phyloP scores from a whole-genome alignment of 2,888 invertebrate species.

The Fissipunctia ypsillon region DNA sequence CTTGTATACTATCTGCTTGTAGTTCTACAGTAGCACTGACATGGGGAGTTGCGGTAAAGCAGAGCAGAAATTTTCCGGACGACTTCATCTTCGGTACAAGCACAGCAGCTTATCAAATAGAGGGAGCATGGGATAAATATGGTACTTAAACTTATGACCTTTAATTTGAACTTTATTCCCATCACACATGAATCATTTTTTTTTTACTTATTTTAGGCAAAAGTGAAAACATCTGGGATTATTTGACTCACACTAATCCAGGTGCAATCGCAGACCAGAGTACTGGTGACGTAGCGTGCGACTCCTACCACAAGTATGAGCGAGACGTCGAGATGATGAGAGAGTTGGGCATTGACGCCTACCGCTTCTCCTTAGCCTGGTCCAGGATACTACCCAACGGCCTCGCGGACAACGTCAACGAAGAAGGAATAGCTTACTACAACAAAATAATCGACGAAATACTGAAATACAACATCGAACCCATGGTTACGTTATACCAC shows the following conservation, averaged over 20 bases:
- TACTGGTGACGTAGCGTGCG: slow-evolving; percentile 91
- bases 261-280: slow-evolving; percentile 73
- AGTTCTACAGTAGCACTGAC: slow-evolving; percentile 41
- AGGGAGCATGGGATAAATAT: slow-evolving; percentile 70
- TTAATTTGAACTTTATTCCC: background rate
- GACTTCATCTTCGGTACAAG: slow-evolving; percentile 68
- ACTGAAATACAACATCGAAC: slow-evolving; percentile 90
- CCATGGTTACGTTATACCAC: slow-evolving; percentile 90
- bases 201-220: slow-evolving; percentile 64
- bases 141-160: slow-evolving; percentile 43
- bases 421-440: slow-evolving; percentile 92
- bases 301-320: slow-evolving; percentile 90
- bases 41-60: slow-evolving; percentile 34
- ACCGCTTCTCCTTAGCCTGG: slow-evolving; percentile 91
- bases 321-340: slow-evolving; percentile 87
- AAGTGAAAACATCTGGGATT: slow-evolving; percentile 78
- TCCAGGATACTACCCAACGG: slow-evolving; percentile 91
- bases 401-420: slow-evolving; percentile 85
- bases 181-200: background rate
- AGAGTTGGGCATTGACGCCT: slow-evolving; percentile 84
- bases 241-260: slow-evolving; percentile 72
- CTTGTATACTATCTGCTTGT: background rate
- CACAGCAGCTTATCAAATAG: slow-evolving; percentile 70
- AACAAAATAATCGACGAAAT: slow-evolving; percentile 91
- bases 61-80: slow-evolving; percentile 60